Percentiles rank a stretch among this genome's conserved stretches.
These are phyloP conservation scores for Operophtera brumata DNA, from an alignment of 2,888 invertebrate genomes.

Conservation along the genomic window DNA sequence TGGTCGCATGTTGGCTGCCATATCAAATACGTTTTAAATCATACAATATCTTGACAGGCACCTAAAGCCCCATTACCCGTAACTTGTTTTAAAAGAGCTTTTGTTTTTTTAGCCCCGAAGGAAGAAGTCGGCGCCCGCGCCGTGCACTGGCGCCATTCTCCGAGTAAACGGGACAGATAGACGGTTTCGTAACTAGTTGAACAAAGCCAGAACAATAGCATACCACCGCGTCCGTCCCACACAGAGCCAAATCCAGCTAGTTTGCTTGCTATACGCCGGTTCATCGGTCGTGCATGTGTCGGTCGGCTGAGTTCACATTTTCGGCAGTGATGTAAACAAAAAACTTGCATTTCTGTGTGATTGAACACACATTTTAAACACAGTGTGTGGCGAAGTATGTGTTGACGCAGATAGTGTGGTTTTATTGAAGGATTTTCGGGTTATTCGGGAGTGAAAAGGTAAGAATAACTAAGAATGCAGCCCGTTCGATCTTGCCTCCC, in stretches of 20 bases:
- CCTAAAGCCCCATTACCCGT: constrained; percentile 66
- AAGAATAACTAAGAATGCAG: constrained; percentile 75
- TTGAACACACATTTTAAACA: constrained; percentile 48
- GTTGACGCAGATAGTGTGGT: constrained; percentile 42
- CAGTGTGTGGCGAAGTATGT: constrained; percentile 57
- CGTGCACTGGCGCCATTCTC: constrained; percentile 76
- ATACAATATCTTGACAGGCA: constrained; percentile 67
- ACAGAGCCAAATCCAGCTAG: constrained; percentile 59
- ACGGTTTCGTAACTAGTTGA: constrained; percentile 33
- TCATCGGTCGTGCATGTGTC: constrained; percentile 62
- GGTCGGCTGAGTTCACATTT: constrained; percentile 41
- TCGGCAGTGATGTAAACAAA: constrained; percentile 73
- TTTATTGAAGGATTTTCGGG: constrained; percentile 39
- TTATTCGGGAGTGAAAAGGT: constrained; percentile 57
- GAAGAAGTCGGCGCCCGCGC: constrained; percentile 75
- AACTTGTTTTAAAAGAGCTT: constrained; percentile 75
- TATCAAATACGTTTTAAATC: constrained; percentile 61
- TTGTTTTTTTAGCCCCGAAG: constrained; percentile 76
- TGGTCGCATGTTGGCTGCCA: constrained; percentile 38
- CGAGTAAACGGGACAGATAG: constrained; percentile 50
- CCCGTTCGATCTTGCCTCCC: constrained; percentile 70
- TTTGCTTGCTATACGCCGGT: constrained; percentile 70
- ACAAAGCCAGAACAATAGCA: constrained; percentile 66
- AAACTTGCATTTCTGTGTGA: constrained; percentile 52
- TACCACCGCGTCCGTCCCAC: constrained; percentile 68